Conservation (phyloP, 2,113 vertebrate species). For the Sinocyclocheilus anshuiensis region DNA sequence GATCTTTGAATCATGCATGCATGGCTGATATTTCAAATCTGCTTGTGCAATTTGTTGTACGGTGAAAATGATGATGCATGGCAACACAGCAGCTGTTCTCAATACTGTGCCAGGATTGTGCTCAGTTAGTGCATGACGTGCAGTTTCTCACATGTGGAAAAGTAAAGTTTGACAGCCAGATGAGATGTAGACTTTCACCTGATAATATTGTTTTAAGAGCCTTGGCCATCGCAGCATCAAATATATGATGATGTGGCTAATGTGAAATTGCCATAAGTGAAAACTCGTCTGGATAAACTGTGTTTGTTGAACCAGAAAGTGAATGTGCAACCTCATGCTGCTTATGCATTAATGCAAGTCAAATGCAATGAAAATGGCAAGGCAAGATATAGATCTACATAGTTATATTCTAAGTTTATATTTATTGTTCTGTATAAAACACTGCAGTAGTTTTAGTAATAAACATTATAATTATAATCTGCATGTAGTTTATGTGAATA, state of each 20-base stretch:
- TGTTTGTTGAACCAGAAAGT: conserved; percentile 1
- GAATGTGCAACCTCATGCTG: background rate
- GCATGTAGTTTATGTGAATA: too few species aligned
- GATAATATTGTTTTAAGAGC: background rate
- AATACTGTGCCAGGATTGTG: background rate
- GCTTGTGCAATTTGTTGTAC: too few species aligned
- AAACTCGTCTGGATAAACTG: background rate
- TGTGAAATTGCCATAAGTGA: background rate
- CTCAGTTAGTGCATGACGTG: background rate
- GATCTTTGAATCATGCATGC: background rate
- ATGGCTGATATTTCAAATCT: background rate
- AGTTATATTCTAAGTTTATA: background rate
- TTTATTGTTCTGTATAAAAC: background rate
- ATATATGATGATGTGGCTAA: background rate
- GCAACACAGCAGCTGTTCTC: background rate
- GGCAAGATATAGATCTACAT: background rate
- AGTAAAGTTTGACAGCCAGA: background rate
- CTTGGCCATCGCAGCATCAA: background rate
- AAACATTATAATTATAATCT: background rate
- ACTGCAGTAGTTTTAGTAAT: background rate
- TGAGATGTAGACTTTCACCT: background rate
- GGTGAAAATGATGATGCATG: background rate
- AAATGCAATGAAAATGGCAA: background rate
- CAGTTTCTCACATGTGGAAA: conserved; percentile 26
- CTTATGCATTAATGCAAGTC: background rate